A percentile compares a stretch with the other conserved stretches of the same genome.
Conservation (phyloP, 2,888 invertebrate genomes). For the Acrobasis suavella region DNA sequence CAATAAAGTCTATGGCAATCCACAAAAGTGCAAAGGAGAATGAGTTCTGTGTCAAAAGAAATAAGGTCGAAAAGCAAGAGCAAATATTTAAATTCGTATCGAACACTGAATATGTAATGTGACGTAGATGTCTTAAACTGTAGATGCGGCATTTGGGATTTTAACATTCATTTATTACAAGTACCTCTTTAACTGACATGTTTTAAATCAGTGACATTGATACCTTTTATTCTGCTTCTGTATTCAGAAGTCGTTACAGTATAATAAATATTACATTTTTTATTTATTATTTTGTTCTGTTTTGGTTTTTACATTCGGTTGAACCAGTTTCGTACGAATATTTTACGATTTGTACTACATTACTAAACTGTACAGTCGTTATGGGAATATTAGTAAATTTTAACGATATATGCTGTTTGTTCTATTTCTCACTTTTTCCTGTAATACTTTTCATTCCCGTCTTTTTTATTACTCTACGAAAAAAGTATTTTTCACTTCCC, state of each 20-base stretch:
- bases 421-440: no score
- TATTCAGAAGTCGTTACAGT: no score
- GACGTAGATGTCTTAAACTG: slow-evolving; percentile 35
- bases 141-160: slow-evolving; percentile 28
- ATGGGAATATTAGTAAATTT: no score
- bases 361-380: no score
- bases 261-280: background rate
- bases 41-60: background rate
- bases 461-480: no score
- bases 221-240: background rate
- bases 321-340: no score
- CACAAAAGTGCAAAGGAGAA: slow-evolving; percentile 3
- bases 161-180: background rate
- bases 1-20: slow-evolving; percentile 12
- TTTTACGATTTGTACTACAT: no score
- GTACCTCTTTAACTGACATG: background rate
- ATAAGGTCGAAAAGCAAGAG: slow-evolving; percentile 12
- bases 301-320: no score
- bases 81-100: slow-evolving; percentile 25
- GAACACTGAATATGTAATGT: slow-evolving; percentile 51
- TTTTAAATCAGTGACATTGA: background rate
- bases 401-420: no score
- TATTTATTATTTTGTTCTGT: no score
- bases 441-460: no score
- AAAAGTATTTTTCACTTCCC: no score